Base-by-base conservation (phyloP, 2,797 vertebrate species). In the Centroberyx gerrardi region DNA sequence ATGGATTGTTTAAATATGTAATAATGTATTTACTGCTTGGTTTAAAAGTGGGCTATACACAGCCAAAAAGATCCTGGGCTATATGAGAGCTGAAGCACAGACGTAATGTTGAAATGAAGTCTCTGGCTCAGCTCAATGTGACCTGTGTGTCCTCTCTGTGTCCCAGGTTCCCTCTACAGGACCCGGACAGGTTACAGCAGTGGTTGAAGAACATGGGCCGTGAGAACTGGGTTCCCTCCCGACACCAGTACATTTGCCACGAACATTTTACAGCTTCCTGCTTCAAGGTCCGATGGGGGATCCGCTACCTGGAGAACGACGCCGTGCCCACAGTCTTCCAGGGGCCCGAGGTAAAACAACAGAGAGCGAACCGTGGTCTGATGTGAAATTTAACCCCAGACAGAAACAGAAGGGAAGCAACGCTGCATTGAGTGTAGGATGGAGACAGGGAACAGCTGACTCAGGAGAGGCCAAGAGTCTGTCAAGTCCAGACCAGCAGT, bases 241-340 rank as follows among this genome's bases (percentile, higher is more conserved):
- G 92, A 29, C 94, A 96, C 74, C 95, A 96, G 74, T 95, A 95
- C 17, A 83, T 96, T 18, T 96, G 95, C 87, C 94, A 95, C 0
- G 87, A 96, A 28, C 96, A 96, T 59, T 96, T 96, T 49, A 84
- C 88, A 0, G 83, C 94, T 0, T 93, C 94, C 4, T 95, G 95
- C 79, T 96, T 96, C 79, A 94, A 92, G 64, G 88, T 94, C 48
- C 86, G 91, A 7, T 95, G 94, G 93, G 95, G 95, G 0, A 92
- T 95, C 59, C 93, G 93, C 2, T 95, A 94, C 76, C 93, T 96
- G 0, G 89, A 93, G 70, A 90, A 75, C 0, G 90, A 94, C 0
- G 95, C 94, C 0, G 89, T 96, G 29, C 95, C 96, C 1, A 96
- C 95, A 1, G 29, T 96, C 78, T 97, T 96, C 81, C 89, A 85